These are phyloP conservation scores for Lasioglossum albipes DNA, from an alignment of 1,140 invertebrate genomes.

Conservation along the genomic window DNA sequence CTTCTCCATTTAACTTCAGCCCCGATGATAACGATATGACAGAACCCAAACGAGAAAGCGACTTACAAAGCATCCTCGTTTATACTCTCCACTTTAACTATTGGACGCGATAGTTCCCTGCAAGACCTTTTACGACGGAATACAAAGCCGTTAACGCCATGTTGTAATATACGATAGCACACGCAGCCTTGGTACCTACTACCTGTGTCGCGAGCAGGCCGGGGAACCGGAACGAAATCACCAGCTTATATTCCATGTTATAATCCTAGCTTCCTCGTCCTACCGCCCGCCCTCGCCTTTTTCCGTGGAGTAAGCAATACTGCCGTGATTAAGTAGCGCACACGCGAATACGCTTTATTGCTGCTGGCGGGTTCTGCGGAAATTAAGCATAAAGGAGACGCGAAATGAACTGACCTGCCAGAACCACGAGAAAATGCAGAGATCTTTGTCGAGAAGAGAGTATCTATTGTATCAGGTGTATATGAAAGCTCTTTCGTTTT, in stretches of 20 bases:
- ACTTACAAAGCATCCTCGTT: constrained; percentile 47
- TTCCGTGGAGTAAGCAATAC: neutral
- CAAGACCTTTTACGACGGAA: constrained; percentile 45
- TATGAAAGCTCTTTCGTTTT: too few species aligned
- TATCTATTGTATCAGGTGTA: too few species aligned
- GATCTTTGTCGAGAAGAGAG: too few species aligned
- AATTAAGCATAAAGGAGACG: constrained; percentile 14
- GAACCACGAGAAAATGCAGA: neutral
- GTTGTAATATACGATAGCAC: constrained; percentile 44
- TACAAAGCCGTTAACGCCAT: constrained; percentile 57
- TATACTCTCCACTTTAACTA: constrained; percentile 27
- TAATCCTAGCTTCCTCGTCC: too few species aligned
- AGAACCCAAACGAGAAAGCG: constrained; percentile 21
- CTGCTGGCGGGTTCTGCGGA: neutral
- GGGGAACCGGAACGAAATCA: constrained; percentile 5
- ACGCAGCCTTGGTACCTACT: constrained; percentile 22
- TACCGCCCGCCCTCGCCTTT: neutral
- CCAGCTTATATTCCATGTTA: too few species aligned
- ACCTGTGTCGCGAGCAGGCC: constrained; percentile 18
- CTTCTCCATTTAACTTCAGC: constrained; percentile 14
- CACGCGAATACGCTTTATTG: too few species aligned
- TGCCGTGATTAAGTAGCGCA: constrained; percentile 11
- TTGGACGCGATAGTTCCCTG: constrained; percentile 32
- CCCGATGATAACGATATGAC: constrained; percentile 39
- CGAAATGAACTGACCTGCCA: neutral